Percentiles rank a stretch among this genome's conserved stretches.
Evolutionary conservation across 2,797 vertebrate genomes (phyloP).

Genomic region (Novumbra hubbsi): DNA sequence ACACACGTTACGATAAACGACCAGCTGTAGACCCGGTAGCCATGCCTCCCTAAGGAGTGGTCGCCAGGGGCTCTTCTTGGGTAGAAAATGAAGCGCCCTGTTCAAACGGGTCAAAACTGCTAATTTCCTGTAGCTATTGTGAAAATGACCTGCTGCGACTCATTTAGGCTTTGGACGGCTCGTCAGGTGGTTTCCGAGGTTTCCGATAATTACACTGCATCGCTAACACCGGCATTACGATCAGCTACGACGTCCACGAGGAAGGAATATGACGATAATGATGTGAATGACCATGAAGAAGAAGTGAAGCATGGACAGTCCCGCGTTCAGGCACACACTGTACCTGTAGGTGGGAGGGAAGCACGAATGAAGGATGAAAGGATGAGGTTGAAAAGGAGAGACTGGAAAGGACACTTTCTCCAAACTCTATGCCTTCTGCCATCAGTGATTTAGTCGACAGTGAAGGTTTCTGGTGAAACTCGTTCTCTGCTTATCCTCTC

Average conservation of each 20-base stretch:
- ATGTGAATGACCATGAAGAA: slow-evolving; percentile 41
- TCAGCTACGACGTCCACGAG: slow-evolving; percentile 21
- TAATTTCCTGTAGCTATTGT: slow-evolving; percentile 45
- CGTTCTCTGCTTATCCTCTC: slow-evolving; percentile 48
- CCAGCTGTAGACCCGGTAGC: slow-evolving; percentile 24
- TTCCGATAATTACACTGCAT: not conserved
- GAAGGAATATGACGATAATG: slow-evolving; percentile 19
- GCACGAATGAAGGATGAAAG: too few relatives aligned
- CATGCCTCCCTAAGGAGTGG: slow-evolving; percentile 57
- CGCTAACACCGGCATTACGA: not conserved
- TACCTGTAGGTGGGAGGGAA: too few relatives aligned
- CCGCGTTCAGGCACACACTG: not conserved
- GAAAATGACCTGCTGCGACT: slow-evolving; percentile 60
- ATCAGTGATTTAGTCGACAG: too few relatives aligned
- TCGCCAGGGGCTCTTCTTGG: slow-evolving; percentile 27
- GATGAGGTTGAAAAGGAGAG: too few relatives aligned
- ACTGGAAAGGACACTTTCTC: too few relatives aligned
- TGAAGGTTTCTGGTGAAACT: not conserved
- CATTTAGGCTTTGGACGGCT: slow-evolving; percentile 34
- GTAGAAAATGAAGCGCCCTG: slow-evolving; percentile 64
- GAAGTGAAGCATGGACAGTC: slow-evolving; percentile 5
- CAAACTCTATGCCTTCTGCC: too few relatives aligned
- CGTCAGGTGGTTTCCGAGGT: not conserved
- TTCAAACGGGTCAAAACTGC: slow-evolving; percentile 47
- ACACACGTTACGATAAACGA: not conserved